Conservation (phyloP, 2,797 vertebrate species). For the Poecile montanus region DNA sequence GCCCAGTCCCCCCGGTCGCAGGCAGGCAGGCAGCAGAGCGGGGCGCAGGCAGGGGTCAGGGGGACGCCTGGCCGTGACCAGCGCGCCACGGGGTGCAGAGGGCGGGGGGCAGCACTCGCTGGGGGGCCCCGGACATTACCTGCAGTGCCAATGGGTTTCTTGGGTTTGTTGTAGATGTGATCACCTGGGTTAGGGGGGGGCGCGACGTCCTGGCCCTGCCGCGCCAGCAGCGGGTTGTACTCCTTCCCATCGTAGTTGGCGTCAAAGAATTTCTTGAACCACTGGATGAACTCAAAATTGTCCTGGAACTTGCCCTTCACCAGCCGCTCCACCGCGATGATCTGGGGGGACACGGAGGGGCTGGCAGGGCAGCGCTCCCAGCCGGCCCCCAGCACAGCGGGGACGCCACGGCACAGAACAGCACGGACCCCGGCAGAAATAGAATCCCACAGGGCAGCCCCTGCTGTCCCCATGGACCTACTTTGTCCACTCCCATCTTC, state of each 20-base stretch:
- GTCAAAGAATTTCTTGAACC: slow-evolving; percentile 99
- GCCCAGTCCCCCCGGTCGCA: neutral
- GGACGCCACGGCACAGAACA: neutral
- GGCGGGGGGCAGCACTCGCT: slow-evolving; percentile 51
- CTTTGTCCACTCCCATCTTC: slow-evolving; percentile 96
- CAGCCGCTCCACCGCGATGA: slow-evolving; percentile 94
- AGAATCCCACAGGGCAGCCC: neutral
- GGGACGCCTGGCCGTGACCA: slow-evolving; percentile 47
- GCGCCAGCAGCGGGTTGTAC: slow-evolving; percentile 91
- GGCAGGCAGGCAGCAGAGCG: slow-evolving; percentile 19
- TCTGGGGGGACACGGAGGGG: slow-evolving; percentile 72
- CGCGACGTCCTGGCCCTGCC: slow-evolving; percentile 93
- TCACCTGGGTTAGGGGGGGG: slow-evolving; percentile 96
- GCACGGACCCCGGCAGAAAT: neutral
- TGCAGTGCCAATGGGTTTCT: slow-evolving; percentile 89
- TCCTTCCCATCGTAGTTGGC: slow-evolving; percentile 99
- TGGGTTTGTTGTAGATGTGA: slow-evolving; percentile 97
- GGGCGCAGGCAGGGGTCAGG: neutral
- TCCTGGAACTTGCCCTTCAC: slow-evolving; percentile 99
- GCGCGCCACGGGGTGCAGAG: slow-evolving; percentile 38
- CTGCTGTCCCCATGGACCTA: slow-evolving; percentile 15
- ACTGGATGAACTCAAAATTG: slow-evolving; percentile 99
- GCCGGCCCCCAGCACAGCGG: accelerated
- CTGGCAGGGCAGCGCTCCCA: neutral
- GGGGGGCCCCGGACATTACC: slow-evolving; percentile 83